Base-by-base conservation (phyloP, 2,888 invertebrate species). In the Epicampocera succincta region DNA sequence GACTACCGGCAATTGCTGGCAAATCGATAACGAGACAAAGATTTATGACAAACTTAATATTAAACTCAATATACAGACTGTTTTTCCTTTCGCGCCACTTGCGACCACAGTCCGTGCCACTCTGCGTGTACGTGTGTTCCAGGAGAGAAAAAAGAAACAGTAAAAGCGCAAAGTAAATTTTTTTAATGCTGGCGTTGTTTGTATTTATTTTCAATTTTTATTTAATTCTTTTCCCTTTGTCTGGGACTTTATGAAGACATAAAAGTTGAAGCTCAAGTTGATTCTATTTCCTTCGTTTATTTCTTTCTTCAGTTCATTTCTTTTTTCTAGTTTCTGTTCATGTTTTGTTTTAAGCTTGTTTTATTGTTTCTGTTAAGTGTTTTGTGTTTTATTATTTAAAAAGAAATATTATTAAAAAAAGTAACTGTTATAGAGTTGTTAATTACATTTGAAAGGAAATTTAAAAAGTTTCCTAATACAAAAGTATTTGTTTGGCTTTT, bases 181-280 rank as follows among this genome's bases (percentile, higher is more conserved):
- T 29, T n/a, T 12, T 74, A 15, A 33, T 60, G 33, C 33, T 54
- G 29, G 19, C 33, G 12, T 17, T 52, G 21, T 69, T 76, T 44
- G 21, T 46, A 12, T 21, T 60, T 4, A 12, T 42, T n/a, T 29
- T 19, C 19, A 21, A 38, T 75, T 60, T 52, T 61, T 48, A 19
- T 68, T 68, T 19, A 19, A 54, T 46, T 61, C 17, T 40, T 60
- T 68, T 61, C 15, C 13, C 44, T 74, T 79, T 74, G 79, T 79
- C 74, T 74, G 40, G 68, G 68, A 73, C 66, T 79, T 79, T 74
- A 74, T 79, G 79, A 79, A 79, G 79, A 79, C 79, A 79, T 79
- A 74, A 79, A 77, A 79, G 79, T 79, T 58, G 19, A 79, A 74
- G 73, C 79, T 79, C 69, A 79, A 63, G 72, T 79, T 61, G 46